Evolutionary conservation across 2,888 invertebrate genomes (phyloP).

Genomic region (Aplocera efformata): DNA sequence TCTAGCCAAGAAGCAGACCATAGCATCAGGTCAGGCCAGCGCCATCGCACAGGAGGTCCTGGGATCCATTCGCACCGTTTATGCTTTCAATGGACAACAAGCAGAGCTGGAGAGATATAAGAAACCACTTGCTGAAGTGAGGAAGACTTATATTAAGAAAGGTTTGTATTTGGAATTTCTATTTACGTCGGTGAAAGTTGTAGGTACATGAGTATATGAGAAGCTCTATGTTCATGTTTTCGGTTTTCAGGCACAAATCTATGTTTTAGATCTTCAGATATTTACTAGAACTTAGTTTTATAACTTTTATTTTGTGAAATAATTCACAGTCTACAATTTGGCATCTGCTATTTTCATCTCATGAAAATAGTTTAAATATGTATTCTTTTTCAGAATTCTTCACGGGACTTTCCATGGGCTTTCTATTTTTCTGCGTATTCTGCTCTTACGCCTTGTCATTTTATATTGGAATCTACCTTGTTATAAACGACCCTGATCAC

Average conservation of each 20-base stretch:
- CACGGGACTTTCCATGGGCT: constrained; percentile 83
- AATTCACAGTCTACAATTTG: too few relatives aligned
- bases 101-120: constrained; percentile 86
- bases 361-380: background rate
- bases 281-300: too few relatives aligned
- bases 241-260: too few relatives aligned
- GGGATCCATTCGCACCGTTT: constrained; percentile 86
- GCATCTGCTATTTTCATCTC: too few relatives aligned
- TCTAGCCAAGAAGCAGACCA: constrained; percentile 81
- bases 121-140: constrained; percentile 80
- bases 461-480: constrained; percentile 87
- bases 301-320: too few relatives aligned
- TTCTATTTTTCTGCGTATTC: constrained; percentile 87
- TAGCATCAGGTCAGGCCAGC: constrained; percentile 86
- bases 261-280: too few relatives aligned
- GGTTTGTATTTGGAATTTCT: too few relatives aligned
- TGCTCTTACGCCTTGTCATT: constrained; percentile 87
- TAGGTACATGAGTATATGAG: too few relatives aligned
- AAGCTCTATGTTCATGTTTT: too few relatives aligned
- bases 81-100: constrained; percentile 87
- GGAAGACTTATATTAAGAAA: constrained; percentile 84
- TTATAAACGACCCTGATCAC: constrained; percentile 77
- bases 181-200: too few relatives aligned
- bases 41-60: constrained; percentile 89
- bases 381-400: constrained; percentile 65